Base-by-base conservation (phyloP, 2,888 invertebrate genomes). In the Sinopyrophorus schimmeli region DNA sequence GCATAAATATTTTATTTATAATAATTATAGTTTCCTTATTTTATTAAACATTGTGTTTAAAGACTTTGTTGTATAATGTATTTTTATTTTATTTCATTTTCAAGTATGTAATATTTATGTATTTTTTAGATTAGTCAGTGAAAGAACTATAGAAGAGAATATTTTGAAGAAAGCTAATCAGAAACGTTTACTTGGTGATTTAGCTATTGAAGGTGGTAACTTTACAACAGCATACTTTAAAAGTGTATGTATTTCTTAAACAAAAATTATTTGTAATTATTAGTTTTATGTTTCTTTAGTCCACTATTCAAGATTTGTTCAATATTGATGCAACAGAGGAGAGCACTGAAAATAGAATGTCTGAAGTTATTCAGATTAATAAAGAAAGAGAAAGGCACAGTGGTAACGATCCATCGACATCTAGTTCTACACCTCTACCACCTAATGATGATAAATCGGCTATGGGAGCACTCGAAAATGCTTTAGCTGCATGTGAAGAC, bases 101-200 rank as follows among this genome's bases (percentile, higher is more conserved):
- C 9, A 31, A 15, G 1, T 31, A n/a, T n/a, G 3, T n/a, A 18
- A 27, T 14, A 5, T 46, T 57, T 52, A 87, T 81, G 87, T 87
- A 41, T 44, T 40, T 68, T 71, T 10, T 59, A 89, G 98, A 53
- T 79, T 99, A 63, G 91, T 99, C 49, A 95, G 96, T 70, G 93
- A 96, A 71, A 89, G 87, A 75, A 98, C 99, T 5, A 91, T 99
- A 27, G 99, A 99, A 78, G 99, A 99, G 75, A 99, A 99, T 76
- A 99, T 99, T 65, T 76, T 99, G 66, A 96, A 95, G 76, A 99
- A 99, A 75, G 99, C 99, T 2, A 93, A 92, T 74, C 97, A 99
- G 75, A 99, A 99, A 75, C 82, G 96, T 54, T 79, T 94, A 70
- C 82, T 99, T 16, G 96, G 96, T 38, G 93, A 96, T 75, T 82